These are phyloP conservation scores for Nephrotoma flavescens DNA, from an alignment of 2,888 invertebrate genomes.

Conservation along the genomic window DNA sequence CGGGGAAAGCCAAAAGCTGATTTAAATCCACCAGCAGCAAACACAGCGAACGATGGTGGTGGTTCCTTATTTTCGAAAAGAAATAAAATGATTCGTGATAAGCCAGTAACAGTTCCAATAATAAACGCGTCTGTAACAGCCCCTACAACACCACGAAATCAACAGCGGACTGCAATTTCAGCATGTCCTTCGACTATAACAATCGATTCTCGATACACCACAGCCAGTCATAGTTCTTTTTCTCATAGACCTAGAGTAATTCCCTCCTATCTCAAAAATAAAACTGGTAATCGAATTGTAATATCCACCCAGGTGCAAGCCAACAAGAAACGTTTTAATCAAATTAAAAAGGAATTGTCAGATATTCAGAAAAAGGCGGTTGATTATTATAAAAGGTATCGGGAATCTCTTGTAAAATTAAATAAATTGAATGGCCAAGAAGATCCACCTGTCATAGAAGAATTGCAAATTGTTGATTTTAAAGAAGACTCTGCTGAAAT, in stretches of 20 bases:
- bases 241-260: constrained; percentile 6
- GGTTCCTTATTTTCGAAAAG: not conserved
- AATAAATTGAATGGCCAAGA: constrained; percentile 8
- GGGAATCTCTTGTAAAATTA: constrained; percentile 8
- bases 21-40: not conserved
- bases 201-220: not conserved
- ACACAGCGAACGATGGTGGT: not conserved
- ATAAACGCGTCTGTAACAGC: not conserved
- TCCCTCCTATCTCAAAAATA: constrained; percentile 4
- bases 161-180: not conserved
- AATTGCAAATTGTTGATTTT: constrained; percentile 7
- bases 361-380: not conserved
- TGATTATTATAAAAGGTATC: constrained; percentile 5
- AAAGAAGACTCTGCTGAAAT: not conserved
- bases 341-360: not conserved
- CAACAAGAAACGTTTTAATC: not conserved
- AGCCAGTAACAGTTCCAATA: not conserved
- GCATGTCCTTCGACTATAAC: not conserved
- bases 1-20: not conserved
- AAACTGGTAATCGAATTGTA: not conserved
- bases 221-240: not conserved
- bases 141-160: not conserved
- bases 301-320: not conserved
- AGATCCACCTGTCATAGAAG: constrained; percentile 2
- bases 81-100: not conserved